Evolutionary conservation across 1,140 invertebrate genomes (phyloP).

Genomic region (Cydia strobilella): DNA sequence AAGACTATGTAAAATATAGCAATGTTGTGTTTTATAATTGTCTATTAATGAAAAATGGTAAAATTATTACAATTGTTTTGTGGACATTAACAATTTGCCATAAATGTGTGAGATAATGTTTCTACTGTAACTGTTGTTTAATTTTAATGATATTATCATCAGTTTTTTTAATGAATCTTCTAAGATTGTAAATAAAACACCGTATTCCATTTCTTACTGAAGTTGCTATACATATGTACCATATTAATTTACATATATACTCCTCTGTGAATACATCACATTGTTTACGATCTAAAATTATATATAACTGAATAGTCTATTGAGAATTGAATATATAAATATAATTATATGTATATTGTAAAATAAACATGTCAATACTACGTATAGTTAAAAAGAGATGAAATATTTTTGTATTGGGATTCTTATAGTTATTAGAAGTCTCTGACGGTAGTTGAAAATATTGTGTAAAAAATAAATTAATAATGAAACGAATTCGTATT

Average conservation of each 20-base stretch:
- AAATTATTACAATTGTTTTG: conserved; percentile 58
- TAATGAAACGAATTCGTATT: conserved; percentile 54
- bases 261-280: conserved; percentile 62
- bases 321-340: conserved; percentile 43
- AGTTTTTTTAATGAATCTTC: conserved; percentile 53
- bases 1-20: conserved; percentile 77
- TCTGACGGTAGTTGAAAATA: conserved; percentile 70
- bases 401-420: conserved; percentile 79
- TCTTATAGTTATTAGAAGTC: conserved; percentile 69
- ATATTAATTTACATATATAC: conserved; percentile 38
- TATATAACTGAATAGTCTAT: conserved; percentile 50
- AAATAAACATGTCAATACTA: conserved; percentile 74
- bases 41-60: conserved; percentile 61
- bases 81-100: conserved; percentile 71
- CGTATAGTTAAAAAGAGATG: conserved; percentile 62
- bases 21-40: conserved; percentile 76
- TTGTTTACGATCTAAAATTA: conserved; percentile 35
- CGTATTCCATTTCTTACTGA: conserved; percentile 44
- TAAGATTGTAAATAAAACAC: conserved; percentile 63
- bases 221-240: conserved; percentile 41
- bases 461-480: conserved; percentile 67
- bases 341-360: conserved; percentile 58
- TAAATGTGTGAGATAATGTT: conserved; percentile 74
- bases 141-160: conserved; percentile 56
- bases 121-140: conserved; percentile 60